Conservation (phyloP, 2,797 vertebrate species). For the Threskiornis aethiopicus region DNA sequence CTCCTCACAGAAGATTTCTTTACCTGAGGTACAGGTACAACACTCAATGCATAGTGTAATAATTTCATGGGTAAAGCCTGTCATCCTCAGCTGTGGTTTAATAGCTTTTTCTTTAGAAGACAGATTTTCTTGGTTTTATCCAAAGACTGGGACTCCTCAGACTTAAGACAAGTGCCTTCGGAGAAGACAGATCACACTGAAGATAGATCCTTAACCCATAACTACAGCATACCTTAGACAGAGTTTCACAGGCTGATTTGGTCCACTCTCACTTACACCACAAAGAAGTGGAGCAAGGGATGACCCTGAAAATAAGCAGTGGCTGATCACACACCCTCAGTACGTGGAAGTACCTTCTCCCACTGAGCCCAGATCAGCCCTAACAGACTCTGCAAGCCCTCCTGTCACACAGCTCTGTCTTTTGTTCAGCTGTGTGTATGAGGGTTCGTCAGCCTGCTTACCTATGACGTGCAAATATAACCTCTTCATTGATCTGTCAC, state of each 20-base stretch:
- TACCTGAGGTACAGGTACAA: neutral
- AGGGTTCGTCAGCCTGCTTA: fast-evolving
- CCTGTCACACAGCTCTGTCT: neutral
- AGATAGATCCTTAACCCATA: neutral
- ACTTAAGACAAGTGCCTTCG: neutral
- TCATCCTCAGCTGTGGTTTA: neutral
- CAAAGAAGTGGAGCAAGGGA: neutral
- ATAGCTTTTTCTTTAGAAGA: neutral
- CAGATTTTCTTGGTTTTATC: neutral
- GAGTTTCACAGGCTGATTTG: neutral
- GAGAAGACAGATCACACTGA: neutral
- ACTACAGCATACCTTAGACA: neutral
- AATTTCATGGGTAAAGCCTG: neutral
- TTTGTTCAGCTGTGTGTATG: neutral
- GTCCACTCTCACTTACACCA: neutral
- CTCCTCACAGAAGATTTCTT: neutral
- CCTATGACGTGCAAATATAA: neutral
- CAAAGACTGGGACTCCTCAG: neutral
- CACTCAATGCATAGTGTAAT: neutral
- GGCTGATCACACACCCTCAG: neutral
- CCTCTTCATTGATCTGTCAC: neutral
- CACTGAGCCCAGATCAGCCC: neutral
- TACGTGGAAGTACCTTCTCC: neutral
- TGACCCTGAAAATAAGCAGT: neutral
- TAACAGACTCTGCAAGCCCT: neutral